Base-by-base conservation (phyloP, 2,888 invertebrate genomes). In the Cybosia mesomella region DNA sequence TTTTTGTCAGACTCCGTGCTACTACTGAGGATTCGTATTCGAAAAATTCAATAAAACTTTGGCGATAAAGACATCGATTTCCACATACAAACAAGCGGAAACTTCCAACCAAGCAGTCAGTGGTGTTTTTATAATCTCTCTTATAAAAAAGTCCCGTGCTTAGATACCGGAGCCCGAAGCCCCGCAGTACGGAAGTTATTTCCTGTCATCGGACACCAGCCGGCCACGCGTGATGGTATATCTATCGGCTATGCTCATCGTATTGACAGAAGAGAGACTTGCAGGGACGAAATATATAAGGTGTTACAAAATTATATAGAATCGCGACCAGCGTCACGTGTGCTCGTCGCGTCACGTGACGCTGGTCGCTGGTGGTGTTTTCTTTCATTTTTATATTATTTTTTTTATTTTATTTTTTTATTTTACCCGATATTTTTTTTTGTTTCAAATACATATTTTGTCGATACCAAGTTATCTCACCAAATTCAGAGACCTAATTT, bases 161-260 rank as follows among this genome's bases (percentile, higher is more conserved):
- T 92, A 91, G 90, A 87, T 80, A 88, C 83, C 82, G 81, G 89
- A 89, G 86, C 84, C 85, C 81, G 93, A 93, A 93, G 92, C 93
- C 93, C 86, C 79, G 80, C 84, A 83, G 57, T 58, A 83, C 88
- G 89, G 89, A 88, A 88, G 89, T 83, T 82, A 84, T 88, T 87
- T 91, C 91, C 92, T 89, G 91, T 83, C 85, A 92, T 82, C 83
- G 72, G 91, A 92, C 85, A 92, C 89, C 84, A 71, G 39, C 53
- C 81, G 66, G 36, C 70, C 71, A 68, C 60, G 72, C 74, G 77
- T 72, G 68, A 80, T 75, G 53, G 72, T 67, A 74, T 69, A 62
- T 67, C 68, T 64, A 66, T 57, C 66, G 67, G 58, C 60, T 67
- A 66, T 61, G 67, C 64, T 70, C 36, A 66, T 54, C 53, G 55